Percentiles rank a stretch among this genome's conserved stretches.
Conservation (phyloP, 2,113 vertebrate genomes). For the Turnix velox region DNA sequence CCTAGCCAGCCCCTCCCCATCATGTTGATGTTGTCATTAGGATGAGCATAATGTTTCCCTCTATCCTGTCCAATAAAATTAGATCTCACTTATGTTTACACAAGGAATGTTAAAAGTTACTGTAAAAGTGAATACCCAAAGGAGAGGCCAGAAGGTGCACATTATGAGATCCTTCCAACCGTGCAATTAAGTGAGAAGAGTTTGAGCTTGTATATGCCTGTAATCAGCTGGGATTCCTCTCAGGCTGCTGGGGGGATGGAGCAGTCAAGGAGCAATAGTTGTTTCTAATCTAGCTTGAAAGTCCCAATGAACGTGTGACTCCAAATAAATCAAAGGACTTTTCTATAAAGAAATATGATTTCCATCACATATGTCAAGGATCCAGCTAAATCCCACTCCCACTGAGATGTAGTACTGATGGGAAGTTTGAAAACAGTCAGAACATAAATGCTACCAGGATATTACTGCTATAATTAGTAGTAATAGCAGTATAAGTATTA, state of each 20-base stretch:
- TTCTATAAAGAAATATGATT: not conserved
- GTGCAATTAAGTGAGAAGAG: not conserved
- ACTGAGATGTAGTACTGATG: not conserved
- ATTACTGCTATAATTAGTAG: not conserved
- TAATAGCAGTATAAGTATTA: not conserved
- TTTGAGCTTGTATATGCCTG: not conserved
- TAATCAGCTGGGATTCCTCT: not conserved
- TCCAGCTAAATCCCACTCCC: not conserved
- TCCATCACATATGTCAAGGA: not conserved
- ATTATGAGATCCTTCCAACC: not conserved
- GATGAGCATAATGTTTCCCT: not conserved
- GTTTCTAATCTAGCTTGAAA: not conserved
- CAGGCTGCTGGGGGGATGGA: not conserved
- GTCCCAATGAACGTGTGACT: not conserved
- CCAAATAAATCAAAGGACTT: not conserved
- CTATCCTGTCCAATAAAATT: not conserved
- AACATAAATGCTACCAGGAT: not conserved
- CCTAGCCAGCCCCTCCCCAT: not conserved
- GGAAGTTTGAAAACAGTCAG: not conserved
- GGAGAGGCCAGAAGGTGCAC: not conserved
- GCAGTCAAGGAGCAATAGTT: not conserved
- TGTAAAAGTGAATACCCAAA: not conserved
- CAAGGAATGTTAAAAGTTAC: not conserved
- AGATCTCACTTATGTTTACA: not conserved
- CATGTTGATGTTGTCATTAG: not conserved